Conservation (phyloP, 2,888 invertebrate genomes). For the Agelastica alni region DNA sequence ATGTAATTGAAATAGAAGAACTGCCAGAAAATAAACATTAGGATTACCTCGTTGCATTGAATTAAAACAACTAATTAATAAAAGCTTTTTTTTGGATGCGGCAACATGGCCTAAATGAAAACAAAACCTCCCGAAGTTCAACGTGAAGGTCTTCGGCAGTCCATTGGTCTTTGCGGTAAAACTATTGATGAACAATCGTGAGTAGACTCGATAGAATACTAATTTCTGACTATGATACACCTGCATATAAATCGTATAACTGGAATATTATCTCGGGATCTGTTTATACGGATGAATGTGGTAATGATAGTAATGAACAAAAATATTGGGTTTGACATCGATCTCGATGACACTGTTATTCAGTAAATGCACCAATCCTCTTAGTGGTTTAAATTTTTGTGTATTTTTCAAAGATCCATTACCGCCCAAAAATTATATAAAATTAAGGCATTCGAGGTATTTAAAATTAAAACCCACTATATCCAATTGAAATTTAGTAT, state of each 20-base stretch:
- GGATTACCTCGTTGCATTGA: too few relatives aligned
- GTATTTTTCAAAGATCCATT: too few relatives aligned
- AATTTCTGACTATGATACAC: constrained; percentile 15
- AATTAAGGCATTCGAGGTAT: too few relatives aligned
- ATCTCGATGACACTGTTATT: constrained; percentile 2
- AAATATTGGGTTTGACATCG: constrained; percentile 2
- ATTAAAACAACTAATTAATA: too few relatives aligned
- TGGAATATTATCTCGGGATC: constrained; percentile 10
- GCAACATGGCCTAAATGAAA: constrained; percentile 12
- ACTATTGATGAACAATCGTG: constrained; percentile 23
- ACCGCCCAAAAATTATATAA: too few relatives aligned
- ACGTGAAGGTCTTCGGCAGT: constrained; percentile 23
- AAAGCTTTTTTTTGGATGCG: too few relatives aligned
- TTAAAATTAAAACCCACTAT: too few relatives aligned
- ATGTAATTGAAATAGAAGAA: too few relatives aligned
- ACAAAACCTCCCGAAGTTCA: constrained; percentile 19
- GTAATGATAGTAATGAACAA: constrained; percentile 18
- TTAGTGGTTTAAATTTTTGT: too few relatives aligned
- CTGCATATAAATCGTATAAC: constrained; percentile 14
- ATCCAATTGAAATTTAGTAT: too few relatives aligned
- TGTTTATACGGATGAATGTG: constrained; percentile 10
- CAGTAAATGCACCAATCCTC: background rate
- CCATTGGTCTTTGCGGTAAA: constrained; percentile 25
- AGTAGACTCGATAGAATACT: constrained; percentile 21
- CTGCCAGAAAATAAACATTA: too few relatives aligned